These are phyloP conservation scores for Bolinopsis microptera DNA, from an alignment of 37 sponge, comb jelly and placozoan species.

Conservation along the genomic window DNA sequence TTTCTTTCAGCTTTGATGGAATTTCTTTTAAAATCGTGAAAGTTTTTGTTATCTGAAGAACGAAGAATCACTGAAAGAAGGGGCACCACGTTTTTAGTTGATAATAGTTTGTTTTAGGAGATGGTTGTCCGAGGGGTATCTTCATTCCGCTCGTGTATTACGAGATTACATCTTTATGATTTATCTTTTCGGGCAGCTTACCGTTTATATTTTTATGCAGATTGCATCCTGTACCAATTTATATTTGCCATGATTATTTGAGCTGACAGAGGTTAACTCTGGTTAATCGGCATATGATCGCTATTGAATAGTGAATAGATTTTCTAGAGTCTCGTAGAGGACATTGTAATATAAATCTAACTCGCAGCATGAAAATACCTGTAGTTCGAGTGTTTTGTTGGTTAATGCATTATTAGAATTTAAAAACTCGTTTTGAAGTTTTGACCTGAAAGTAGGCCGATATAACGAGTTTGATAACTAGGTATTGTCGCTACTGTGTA, in stretches of 20 bases:
- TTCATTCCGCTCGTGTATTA: no score
- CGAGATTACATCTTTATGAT: no score
- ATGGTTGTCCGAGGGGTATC: no score
- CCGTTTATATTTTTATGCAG: not conserved
- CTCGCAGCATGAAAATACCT: not conserved
- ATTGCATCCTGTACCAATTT: not conserved
- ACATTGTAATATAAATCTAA: not conserved
- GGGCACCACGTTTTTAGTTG: no score
- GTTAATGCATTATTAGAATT: not conserved
- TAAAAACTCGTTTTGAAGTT: not conserved
- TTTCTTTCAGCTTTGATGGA: no score
- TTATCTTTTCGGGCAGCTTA: not conserved
- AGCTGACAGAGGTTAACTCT: not conserved
- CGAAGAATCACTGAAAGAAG: no score
- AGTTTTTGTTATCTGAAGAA: not conserved
- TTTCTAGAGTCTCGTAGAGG: not conserved
- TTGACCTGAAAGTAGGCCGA: no score
- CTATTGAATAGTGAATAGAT: not conserved
- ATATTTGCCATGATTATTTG: not conserved
- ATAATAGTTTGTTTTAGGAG: no score
- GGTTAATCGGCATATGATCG: not conserved
- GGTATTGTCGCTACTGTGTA: no score
- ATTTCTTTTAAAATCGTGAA: not conserved
- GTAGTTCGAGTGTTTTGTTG: not conserved
- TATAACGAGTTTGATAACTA: no score